These are phyloP conservation scores for Parnassius smintheus DNA, from an alignment of 2,888 invertebrate genomes.

Conservation along the genomic window DNA sequence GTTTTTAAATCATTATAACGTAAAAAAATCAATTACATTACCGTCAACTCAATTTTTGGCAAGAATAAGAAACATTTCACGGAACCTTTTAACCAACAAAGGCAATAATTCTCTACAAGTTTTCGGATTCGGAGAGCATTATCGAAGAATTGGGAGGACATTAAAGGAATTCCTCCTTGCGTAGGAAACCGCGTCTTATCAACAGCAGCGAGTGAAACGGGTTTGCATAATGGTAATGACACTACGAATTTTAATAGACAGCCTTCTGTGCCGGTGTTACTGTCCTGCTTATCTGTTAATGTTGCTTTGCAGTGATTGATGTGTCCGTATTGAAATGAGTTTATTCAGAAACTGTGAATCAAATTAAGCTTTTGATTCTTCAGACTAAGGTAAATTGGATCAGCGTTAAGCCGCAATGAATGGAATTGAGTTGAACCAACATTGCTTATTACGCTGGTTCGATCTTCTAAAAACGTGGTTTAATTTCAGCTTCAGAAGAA, in stretches of 20 bases:
- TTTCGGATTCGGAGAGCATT: constrained; percentile 36
- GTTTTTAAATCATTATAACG: no score
- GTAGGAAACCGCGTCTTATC: constrained; percentile 35
- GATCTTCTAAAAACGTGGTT: constrained; percentile 1
- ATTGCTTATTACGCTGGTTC: background rate
- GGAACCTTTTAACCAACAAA: background rate
- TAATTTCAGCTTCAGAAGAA: no score
- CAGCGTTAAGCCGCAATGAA: constrained; percentile 10
- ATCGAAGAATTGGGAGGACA: constrained; percentile 51
- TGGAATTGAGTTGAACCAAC: constrained; percentile 1
- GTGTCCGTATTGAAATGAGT: constrained; percentile 24
- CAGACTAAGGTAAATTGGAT: constrained; percentile 20
- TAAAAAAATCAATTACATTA: no score
- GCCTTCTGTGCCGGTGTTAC: constrained; percentile 15
- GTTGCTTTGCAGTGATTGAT: constrained; percentile 23
- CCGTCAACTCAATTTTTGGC: no score
- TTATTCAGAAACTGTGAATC: constrained; percentile 14
- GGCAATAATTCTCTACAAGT: constrained; percentile 14
- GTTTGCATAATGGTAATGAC: constrained; percentile 26
- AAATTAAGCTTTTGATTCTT: constrained; percentile 19
- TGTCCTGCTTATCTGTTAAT: constrained; percentile 25
- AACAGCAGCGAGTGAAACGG: constrained; percentile 13
- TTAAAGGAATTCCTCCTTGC: constrained; percentile 51
- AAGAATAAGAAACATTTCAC: background rate
- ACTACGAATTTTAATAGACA: constrained; percentile 27